phyloP scores from a whole-genome alignment of 2,797 vertebrate genomes.

The Danio tinwini region DNA sequence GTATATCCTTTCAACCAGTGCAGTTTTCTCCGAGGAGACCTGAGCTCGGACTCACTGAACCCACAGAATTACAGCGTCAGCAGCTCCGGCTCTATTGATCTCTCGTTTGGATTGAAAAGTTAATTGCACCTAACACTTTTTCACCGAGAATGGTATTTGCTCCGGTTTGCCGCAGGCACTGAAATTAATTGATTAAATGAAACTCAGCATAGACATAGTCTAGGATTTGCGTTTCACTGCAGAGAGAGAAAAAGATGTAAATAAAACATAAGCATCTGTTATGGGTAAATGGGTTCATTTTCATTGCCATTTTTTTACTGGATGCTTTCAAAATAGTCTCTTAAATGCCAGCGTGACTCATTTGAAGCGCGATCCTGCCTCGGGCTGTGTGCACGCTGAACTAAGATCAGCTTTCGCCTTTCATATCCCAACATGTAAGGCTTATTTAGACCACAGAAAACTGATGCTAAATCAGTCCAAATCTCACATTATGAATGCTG shows the following conservation, averaged over 20 bases:
- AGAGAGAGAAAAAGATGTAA: constrained; percentile 46
- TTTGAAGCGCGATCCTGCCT: not conserved
- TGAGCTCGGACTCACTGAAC: constrained; percentile 21
- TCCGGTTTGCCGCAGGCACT: constrained; percentile 57
- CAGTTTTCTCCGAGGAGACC: constrained; percentile 17
- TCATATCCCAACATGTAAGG: constrained; percentile 2
- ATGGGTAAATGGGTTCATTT: constrained; percentile 2
- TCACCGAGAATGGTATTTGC: constrained; percentile 61
- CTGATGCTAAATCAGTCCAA: constrained; percentile 4
- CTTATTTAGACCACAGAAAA: not conserved
- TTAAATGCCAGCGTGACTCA: constrained; percentile 39
- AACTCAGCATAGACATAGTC: constrained; percentile 56
- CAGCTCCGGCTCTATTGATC: constrained; percentile 53
- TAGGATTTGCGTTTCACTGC: constrained; percentile 43
- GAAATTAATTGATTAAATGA: constrained; percentile 67
- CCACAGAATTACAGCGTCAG: constrained; percentile 58
- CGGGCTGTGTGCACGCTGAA: constrained; percentile 4
- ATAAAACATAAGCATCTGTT: not conserved
- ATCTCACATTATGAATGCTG: not conserved
- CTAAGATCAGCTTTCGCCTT: constrained; percentile 24
- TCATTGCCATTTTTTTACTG: constrained; percentile 38
- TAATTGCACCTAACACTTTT: constrained; percentile 63
- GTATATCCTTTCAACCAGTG: not conserved
- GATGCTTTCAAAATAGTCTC: constrained; percentile 1
- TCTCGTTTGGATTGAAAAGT: constrained; percentile 59